phyloP scores from a whole-genome alignment of 2,888 invertebrate species.

The Archips crataeganus region DNA sequence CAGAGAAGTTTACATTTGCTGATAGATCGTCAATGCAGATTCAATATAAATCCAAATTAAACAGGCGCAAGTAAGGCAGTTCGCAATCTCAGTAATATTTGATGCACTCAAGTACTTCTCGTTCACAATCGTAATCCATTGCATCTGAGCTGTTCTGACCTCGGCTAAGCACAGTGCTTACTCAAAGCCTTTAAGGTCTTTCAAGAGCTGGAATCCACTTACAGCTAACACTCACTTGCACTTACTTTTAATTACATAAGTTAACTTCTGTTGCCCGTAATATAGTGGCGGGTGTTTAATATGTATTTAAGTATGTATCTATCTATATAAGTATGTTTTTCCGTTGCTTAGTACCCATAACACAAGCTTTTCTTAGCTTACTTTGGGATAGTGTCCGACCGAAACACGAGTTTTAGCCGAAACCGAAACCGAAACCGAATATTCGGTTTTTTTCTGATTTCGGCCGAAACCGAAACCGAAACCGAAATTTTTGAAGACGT shows the following conservation, averaged over 20 bases:
- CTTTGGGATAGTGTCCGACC: too few species aligned
- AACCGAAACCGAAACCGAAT: too few species aligned
- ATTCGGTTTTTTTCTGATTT: too few species aligned
- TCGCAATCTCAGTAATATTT: background rate
- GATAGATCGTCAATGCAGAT: too few species aligned
- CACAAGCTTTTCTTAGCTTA: too few species aligned
- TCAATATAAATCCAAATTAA: background rate
- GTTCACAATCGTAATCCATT: conserved; percentile 4
- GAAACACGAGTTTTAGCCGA: too few species aligned
- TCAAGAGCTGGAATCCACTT: conserved; percentile 12
- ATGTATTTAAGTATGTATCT: too few species aligned
- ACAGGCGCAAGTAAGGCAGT: background rate
- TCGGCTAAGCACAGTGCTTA: conserved; percentile 26
- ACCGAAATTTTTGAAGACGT: too few species aligned
- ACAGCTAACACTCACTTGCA: background rate
- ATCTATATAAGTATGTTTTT: too few species aligned
- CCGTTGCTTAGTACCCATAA: too few species aligned
- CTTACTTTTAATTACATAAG: background rate
- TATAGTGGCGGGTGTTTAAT: background rate
- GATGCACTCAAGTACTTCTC: background rate
- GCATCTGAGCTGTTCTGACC: conserved; percentile 8
- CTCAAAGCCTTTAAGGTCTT: conserved; percentile 15
- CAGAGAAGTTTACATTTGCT: too few species aligned
- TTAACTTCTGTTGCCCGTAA: background rate
- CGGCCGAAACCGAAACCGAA: too few species aligned